Conservation (phyloP, 2,797 vertebrate species). For the Onychomys leucogaster region DNA sequence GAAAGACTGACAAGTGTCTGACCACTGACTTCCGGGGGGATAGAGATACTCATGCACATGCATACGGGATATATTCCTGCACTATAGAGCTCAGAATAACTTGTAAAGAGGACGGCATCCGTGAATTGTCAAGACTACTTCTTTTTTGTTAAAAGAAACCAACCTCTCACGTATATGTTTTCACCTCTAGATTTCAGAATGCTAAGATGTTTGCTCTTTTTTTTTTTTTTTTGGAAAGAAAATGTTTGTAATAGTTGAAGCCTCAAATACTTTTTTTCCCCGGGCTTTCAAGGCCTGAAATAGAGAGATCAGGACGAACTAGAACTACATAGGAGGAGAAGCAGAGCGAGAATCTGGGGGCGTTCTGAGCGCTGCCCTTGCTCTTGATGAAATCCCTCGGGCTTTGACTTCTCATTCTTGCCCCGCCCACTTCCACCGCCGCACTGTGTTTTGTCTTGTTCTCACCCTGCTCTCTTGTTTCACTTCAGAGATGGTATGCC, state of each 20-base stretch:
- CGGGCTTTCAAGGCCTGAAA: neutral
- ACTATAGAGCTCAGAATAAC: conserved; percentile 40
- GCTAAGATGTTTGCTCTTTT: conserved; percentile 57
- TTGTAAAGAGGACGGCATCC: neutral
- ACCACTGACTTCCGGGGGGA: neutral
- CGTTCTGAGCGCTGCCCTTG: neutral
- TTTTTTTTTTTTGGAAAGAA: neutral
- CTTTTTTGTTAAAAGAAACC: conserved; percentile 18
- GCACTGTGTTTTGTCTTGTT: neutral
- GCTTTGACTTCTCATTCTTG: neutral
- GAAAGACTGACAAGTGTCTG: neutral
- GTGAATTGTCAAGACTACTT: conserved; percentile 20
- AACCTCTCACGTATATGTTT: conserved; percentile 37
- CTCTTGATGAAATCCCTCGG: neutral
- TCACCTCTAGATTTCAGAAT: conserved; percentile 66
- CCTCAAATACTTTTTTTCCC: conserved; percentile 52
- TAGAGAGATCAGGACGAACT: conserved; percentile 31
- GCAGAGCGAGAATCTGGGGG: neutral
- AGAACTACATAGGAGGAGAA: conserved; percentile 49
- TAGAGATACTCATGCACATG: neutral
- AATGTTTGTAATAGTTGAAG: conserved; percentile 59
- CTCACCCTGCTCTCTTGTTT: neutral
- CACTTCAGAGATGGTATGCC: neutral
- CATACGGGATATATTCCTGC: neutral
- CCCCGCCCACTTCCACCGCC: no score